A percentile compares a stretch with the other conserved stretches of the same genome.
phyloP scores from a whole-genome alignment of 2,888 invertebrate genomes.

The Metellina segmentata region DNA sequence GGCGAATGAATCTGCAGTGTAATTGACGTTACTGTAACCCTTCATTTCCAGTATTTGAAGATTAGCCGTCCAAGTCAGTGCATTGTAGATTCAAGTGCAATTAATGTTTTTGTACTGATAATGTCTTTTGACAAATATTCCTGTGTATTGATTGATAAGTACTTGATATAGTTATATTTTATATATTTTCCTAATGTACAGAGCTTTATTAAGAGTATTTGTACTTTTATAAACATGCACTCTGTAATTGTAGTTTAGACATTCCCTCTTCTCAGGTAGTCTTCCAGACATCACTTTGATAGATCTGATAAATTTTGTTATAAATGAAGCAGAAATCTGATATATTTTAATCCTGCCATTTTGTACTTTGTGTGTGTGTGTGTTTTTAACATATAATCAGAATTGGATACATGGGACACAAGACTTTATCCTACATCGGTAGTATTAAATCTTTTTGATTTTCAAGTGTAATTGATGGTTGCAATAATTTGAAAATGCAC shows the following conservation, averaged over 20 bases:
- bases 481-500: too few relatives aligned
- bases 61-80: slow-evolving; percentile 24
- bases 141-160: not conserved
- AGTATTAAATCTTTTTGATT: too few relatives aligned
- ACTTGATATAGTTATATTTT: not conserved
- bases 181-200: not conserved
- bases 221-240: not conserved
- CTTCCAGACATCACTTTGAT: not conserved
- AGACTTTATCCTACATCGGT: too few relatives aligned
- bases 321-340: too few relatives aligned
- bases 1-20: not conserved
- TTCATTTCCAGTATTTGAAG: not conserved
- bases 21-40: slow-evolving; percentile 3
- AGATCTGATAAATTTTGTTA: too few relatives aligned
- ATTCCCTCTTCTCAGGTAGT: not conserved
- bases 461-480: too few relatives aligned
- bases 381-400: too few relatives aligned
- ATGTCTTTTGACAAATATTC: not conserved
- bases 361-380: too few relatives aligned
- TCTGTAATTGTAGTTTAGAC: not conserved
- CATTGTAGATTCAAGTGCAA: slow-evolving; percentile 8
- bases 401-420: too few relatives aligned
- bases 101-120: not conserved
- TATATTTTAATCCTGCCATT: too few relatives aligned
- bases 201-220: not conserved